Percentiles rank a stretch among this genome's conserved stretches.
These are phyloP conservation scores for Limnephilus auricula DNA, from an alignment of 2,888 invertebrate species.

Conservation along the genomic window DNA sequence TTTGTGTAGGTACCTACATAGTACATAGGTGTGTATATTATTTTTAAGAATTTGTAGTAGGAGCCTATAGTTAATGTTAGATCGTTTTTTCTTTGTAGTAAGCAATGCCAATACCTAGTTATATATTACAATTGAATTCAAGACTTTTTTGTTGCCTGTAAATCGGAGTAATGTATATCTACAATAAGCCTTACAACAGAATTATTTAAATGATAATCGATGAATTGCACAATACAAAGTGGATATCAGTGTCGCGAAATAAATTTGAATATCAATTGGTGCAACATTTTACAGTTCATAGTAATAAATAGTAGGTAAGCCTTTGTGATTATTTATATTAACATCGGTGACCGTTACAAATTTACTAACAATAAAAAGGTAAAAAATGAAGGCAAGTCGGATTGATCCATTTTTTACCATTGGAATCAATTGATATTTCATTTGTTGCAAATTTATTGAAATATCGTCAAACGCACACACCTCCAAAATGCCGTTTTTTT, in stretches of 20 bases:
- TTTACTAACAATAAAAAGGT: constrained; percentile 23
- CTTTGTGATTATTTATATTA: not conserved
- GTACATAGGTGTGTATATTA: not conserved
- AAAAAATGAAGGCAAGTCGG: constrained; percentile 19
- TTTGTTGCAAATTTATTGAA: constrained; percentile 46
- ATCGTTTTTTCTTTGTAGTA: not conserved
- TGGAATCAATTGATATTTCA: constrained; percentile 21
- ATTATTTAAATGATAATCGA: constrained; percentile 2
- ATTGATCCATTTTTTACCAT: constrained; percentile 36
- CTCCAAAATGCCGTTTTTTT: constrained; percentile 22
- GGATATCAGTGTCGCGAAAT: constrained; percentile 35
- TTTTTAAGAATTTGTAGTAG: not conserved
- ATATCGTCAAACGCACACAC: constrained; percentile 43
- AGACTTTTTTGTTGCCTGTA: not conserved
- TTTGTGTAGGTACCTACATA: not conserved
- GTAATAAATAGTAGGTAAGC: constrained; percentile 1
- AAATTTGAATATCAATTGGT: constrained; percentile 29
- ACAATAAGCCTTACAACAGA: not conserved
- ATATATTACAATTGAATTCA: not conserved
- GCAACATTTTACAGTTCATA: not conserved
- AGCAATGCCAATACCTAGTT: not conserved
- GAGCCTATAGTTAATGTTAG: not conserved
- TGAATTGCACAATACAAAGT: constrained; percentile 7
- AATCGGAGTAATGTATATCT: not conserved
- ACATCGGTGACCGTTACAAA: constrained; percentile 52